Evolutionary conservation across 2,888 invertebrate genomes (phyloP), one percentile per base, ranked within the genome.

Genomic region (Mechanitis mazaeus): DNA sequence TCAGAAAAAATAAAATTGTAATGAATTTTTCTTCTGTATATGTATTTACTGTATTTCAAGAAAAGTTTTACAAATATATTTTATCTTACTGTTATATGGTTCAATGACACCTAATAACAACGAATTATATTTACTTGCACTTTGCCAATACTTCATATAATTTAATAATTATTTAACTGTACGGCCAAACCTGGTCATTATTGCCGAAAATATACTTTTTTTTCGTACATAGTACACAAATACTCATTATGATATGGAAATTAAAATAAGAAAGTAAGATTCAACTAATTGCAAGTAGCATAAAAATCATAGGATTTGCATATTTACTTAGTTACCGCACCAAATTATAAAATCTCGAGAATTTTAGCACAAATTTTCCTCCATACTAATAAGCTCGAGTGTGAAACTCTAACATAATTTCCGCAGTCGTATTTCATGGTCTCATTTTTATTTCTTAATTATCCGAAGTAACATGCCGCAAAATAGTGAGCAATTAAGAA

Each of bases 401-500:
- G 45, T 45, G 50, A 59, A 64, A 59, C 47, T 54, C 28, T 64
- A 50, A 61, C 33, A 58, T 45, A 50, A 59, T 57, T 66, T 72
- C 69, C 69, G 65, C 68, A 69, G 60, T 63, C 56, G 72, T 68
- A 70, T 69, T 71, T 71, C 74, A 73, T 71, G 72, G 74, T 75
- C 71, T 59, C 69, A 71, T 76, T 71, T 73, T 70, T 74, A 75
- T 78, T 76, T 72, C 73, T 71, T 64, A 81, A 81, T 81, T 82
- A 81, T 73, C 73, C 67, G 72, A 76, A 78, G 80, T 77, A 78
- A 79, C 75, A 72, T 70, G 69, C 74, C 71, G 71, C 72, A 70
- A 78, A 79, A 77, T 76, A 78, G 72, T 77, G 67, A 65, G 76
- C 75, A 80, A 80, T 81, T 79, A 80, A 75, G 73, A 73, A 71